These are phyloP conservation scores for Limnephilus marmoratus DNA, from an alignment of 2,888 invertebrate genomes.

Conservation along the genomic window DNA sequence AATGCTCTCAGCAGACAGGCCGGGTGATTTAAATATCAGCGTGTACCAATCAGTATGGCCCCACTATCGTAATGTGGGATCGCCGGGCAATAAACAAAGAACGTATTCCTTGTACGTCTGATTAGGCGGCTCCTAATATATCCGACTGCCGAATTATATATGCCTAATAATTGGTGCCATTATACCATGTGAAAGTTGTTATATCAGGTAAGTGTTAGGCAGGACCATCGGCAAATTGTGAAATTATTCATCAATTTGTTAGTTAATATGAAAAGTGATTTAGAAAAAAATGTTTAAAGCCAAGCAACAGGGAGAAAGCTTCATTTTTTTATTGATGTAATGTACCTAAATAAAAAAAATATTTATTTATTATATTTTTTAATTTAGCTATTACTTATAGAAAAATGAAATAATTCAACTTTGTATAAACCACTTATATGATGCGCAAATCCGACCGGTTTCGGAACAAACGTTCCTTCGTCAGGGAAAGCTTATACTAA, in stretches of 20 bases:
- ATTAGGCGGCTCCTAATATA: constrained; percentile 50
- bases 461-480: too few relatives aligned
- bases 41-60: constrained; percentile 40
- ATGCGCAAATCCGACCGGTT: too few relatives aligned
- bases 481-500: too few relatives aligned
- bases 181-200: constrained; percentile 52
- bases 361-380: too few relatives aligned
- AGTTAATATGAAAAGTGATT: too few relatives aligned
- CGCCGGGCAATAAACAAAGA: constrained; percentile 62
- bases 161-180: constrained; percentile 52
- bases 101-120: constrained; percentile 61
- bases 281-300: too few relatives aligned
- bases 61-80: constrained; percentile 47
- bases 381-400: too few relatives aligned
- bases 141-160: constrained; percentile 49
- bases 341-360: background rate
- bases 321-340: background rate
- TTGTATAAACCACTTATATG: too few relatives aligned
- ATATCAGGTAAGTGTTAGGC: constrained; percentile 35
- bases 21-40: constrained; percentile 46
- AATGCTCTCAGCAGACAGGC: constrained; percentile 41
- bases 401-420: too few relatives aligned
- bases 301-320: background rate
- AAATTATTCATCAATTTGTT: background rate
- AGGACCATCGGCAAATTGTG: background rate